A percentile compares a stretch with the other conserved stretches of the same genome.
Evolutionary conservation across 2,888 invertebrate genomes (phyloP).

Genomic region (Hemithea aestivaria): DNA sequence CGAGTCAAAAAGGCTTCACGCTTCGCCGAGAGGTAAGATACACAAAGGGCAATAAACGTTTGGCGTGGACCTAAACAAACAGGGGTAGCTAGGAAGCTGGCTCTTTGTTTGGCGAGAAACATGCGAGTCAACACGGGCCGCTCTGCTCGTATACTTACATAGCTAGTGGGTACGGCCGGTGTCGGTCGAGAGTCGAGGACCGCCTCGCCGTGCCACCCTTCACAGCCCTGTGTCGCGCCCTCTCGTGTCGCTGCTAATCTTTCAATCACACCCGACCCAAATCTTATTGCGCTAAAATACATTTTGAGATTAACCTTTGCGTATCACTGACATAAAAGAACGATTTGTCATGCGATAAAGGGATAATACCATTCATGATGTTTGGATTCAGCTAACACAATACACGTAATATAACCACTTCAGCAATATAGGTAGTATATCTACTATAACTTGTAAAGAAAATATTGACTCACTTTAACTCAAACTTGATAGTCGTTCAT

Average conservation of each 20-base stretch:
- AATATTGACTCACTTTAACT: too few relatives aligned
- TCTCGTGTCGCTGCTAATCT: conserved; percentile 46
- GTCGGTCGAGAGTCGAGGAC: conserved; percentile 27
- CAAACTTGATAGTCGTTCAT: too few relatives aligned
- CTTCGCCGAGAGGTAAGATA: conserved; percentile 70
- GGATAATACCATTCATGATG: too few relatives aligned
- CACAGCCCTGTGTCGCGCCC: conserved; percentile 32
- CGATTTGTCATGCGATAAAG: conserved; percentile 3
- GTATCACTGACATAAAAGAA: conserved; percentile 7
- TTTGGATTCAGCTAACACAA: too few relatives aligned
- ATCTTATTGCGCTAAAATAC: conserved; percentile 19
- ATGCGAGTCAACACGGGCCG: conserved; percentile 66
- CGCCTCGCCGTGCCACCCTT: conserved; percentile 33
- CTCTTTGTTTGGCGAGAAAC: conserved; percentile 74
- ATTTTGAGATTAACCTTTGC: conserved; percentile 8
- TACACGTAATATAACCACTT: too few relatives aligned
- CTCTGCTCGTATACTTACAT: conserved; percentile 30
- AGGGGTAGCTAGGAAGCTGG: conserved; percentile 78
- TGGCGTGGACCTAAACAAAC: conserved; percentile 75
- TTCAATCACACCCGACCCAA: conserved; percentile 43
- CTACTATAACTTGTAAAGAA: too few relatives aligned
- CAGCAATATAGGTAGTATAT: too few relatives aligned
- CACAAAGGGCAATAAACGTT: conserved; percentile 77
- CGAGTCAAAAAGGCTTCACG: conserved; percentile 76
- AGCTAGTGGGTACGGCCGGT: conserved; percentile 2